These are phyloP conservation scores for Enteromius unitaeniatus DNA, from an alignment of 2,797 vertebrate species.

Conservation along the genomic window DNA sequence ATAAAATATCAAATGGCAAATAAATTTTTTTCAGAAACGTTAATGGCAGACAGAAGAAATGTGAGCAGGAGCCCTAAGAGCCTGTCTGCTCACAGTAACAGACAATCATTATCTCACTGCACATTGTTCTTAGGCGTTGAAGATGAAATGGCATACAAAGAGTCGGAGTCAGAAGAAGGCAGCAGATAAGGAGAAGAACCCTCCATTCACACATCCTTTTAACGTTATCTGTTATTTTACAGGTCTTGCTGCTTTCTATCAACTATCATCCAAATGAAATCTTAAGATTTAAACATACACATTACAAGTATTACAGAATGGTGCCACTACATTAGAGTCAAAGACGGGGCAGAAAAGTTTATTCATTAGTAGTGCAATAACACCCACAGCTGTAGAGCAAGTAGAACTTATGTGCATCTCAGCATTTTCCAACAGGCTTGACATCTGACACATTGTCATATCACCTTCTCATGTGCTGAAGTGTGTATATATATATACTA, in stretches of 20 bases:
- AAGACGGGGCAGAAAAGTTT: conserved; percentile 11
- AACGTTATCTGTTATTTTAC: not conserved
- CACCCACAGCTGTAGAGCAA: not conserved
- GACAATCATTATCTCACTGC: conserved; percentile 58
- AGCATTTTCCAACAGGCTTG: conserved; percentile 38
- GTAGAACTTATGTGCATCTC: not conserved
- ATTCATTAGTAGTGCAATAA: conserved; percentile 14
- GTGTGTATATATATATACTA: not conserved
- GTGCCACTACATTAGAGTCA: not conserved
- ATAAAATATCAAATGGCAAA: too few species aligned
- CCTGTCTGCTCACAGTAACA: conserved; percentile 40
- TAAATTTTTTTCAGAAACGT: not conserved
- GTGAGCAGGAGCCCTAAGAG: not conserved
- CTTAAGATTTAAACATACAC: conserved; percentile 11
- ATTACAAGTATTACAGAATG: not conserved
- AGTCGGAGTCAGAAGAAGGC: conserved; percentile 38
- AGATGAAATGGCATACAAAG: conserved; percentile 37
- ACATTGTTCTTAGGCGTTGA: conserved; percentile 48
- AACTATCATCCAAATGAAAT: not conserved
- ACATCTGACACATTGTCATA: conserved; percentile 21
- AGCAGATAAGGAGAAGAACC: conserved; percentile 49
- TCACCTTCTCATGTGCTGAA: conserved; percentile 4
- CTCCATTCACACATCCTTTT: not conserved
- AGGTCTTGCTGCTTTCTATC: not conserved
- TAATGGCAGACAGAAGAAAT: conserved; percentile 13